A percentile compares a stretch with the other conserved stretches of the same genome.
phyloP scores from a whole-genome alignment of 2,113 vertebrate species.

The Sphyrna mokarran region DNA sequence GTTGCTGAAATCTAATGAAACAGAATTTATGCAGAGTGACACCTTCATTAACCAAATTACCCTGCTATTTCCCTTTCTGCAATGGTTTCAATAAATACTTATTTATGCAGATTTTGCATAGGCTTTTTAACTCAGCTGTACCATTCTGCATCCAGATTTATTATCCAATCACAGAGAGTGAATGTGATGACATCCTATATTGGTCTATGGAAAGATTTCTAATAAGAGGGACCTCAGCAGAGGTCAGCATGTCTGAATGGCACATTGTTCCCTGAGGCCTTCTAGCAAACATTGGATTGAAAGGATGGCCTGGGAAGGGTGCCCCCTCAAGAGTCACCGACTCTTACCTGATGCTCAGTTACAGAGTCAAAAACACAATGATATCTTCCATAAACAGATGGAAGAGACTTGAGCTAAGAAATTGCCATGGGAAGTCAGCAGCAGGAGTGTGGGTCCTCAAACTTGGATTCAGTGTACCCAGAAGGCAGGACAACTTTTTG shows the following conservation, averaged over 20 bases:
- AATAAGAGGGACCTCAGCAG: neutral
- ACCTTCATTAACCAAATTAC: too few relatives aligned
- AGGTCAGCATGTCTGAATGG: neutral
- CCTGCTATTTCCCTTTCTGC: neutral
- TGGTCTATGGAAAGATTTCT: neutral
- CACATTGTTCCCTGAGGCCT: neutral
- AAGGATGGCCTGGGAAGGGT: neutral
- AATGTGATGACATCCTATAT: neutral
- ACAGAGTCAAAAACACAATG: neutral
- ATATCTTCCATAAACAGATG: neutral
- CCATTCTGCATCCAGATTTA: neutral
- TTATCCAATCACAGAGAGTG: neutral
- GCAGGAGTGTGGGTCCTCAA: neutral
- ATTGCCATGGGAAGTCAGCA: neutral
- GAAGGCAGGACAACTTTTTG: too few relatives aligned
- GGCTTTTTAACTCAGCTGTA: neutral
- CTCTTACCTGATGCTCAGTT: neutral
- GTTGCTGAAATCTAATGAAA: neutral
- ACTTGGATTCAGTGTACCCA: too few relatives aligned
- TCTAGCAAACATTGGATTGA: neutral
- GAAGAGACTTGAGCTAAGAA: neutral
- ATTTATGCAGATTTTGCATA: neutral
- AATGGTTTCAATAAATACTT: slow-evolving; percentile 10
- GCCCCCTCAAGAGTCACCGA: neutral
- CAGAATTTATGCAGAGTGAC: neutral